Evolutionary conservation across 2,888 invertebrate genomes (phyloP), one percentile per base, ranked within the genome.

Genomic region (Eudasyphora cyanicolor): DNA sequence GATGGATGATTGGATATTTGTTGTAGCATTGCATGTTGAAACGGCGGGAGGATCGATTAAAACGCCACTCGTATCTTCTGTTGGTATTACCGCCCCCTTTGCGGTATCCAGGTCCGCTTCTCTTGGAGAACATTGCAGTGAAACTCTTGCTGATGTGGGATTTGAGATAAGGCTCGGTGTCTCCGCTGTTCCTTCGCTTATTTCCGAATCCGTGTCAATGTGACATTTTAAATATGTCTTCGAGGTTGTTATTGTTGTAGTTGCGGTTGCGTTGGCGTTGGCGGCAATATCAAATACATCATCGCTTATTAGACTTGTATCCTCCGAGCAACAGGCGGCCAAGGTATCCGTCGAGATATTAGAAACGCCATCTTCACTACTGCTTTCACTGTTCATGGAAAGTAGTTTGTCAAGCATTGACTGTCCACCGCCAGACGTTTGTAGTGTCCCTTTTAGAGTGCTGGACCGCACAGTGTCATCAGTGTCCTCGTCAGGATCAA

Each of bases 381-480:
- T 90, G 83, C 89, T 91, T 69, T 91, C 91, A 75, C 91, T 91
- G 76, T 92, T 91, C 91, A 92, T 91, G 5, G 91, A 91, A 4
- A 91, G 84, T 77, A 91, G 79, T 82, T 91, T 91, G 85, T 91
- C 91, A 10, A 91, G 86, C 89, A 91, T 91, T 14, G 91, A 91
- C 85, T 91, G 91, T 0, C 87, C 87, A 7, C 84, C 84, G 54
- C 73, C 82, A 3, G 60, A 51, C 45, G 60, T 81, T 49, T 82
- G 79, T 21, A 79, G 60, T 42, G 67, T 76, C 51, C 86, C 82
- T 60, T 86, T 87, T 32, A 88, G 81, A 62, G 88, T 89, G 76
- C 77, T 85, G 19, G 86, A 85, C 21, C 89, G 90, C 27, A 91
- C 88, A 5, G 91, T 91, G 24, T 91, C 90, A 76, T 91, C 91